Base-by-base conservation (phyloP, 2,797 vertebrate species). In the Fratercula arctica region DNA sequence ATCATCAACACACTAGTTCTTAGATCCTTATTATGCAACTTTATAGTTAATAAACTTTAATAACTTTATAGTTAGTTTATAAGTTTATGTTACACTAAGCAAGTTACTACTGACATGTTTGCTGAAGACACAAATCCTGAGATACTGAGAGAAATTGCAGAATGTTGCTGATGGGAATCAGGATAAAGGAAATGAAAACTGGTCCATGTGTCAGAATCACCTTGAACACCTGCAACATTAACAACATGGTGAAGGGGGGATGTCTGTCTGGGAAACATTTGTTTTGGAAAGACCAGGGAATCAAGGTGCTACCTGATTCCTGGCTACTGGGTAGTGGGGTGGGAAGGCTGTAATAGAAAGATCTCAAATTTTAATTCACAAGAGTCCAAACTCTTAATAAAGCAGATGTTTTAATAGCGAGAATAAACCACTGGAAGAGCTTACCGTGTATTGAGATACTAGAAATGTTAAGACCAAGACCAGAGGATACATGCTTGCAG, bases 161-260 rank as follows among this genome's bases (percentile, higher is more conserved):
- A 88, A 64, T 0, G 0, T 4, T 66, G 59, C 20, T 48, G 18
- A 56, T 3, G 10, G 33, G 25, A 92, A 70, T n/a, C 17, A 29
- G 16, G 28, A n/a, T 45, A n/a, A 83, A 77, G 26, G 48, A 80
- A 83, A 67, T 3, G 23, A 17, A 59, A 92, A 39, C 18, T 8
- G 10, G 10, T 18, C 29, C 2, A 0, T 7, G 10, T 39, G 24
- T 75, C 57, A 83, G 21, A 91, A 56, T 24, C 43, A 59, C 39
- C 24, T 66, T 8, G 3, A 43, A 28, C 1, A 2, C 24, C 82
- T 53, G 37, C 46, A 69, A 61, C 20, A 31, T 23, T 51, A 57
- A 66, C 13, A 63, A 26, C 28, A 39, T 20, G 8, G 19, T 33
- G 16, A 11, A 79, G 24, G 54, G 11, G 2, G 3, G 10, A 29